Evolutionary conservation across 2,888 invertebrate species (phyloP).

Genomic region (Polydrusus tereticollis): DNA sequence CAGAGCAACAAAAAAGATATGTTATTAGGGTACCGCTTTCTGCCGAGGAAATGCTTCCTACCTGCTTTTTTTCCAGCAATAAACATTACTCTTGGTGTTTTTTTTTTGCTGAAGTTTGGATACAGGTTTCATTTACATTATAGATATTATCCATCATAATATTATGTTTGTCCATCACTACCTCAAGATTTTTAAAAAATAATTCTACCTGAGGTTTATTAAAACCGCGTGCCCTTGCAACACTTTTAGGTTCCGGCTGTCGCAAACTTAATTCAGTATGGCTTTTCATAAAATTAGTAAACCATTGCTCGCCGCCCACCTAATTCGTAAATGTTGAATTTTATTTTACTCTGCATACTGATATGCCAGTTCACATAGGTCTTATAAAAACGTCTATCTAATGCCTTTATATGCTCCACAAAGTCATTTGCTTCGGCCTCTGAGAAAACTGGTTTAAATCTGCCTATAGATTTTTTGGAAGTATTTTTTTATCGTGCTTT

Average conservation of each 20-base stretch:
- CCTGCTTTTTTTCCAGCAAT: constrained; percentile 18
- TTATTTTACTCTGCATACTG: constrained; percentile 28
- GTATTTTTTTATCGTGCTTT: not conserved
- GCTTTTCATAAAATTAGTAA: constrained; percentile 20
- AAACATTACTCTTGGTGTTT: constrained; percentile 9
- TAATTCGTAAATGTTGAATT: constrained; percentile 19
- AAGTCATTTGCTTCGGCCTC: too few species aligned
- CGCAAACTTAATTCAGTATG: constrained; percentile 25
- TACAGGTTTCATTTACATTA: constrained; percentile 23
- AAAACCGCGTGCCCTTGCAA: constrained; percentile 26
- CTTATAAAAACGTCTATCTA: too few species aligned
- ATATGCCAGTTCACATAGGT: too few species aligned
- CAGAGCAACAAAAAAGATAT: constrained; percentile 24
- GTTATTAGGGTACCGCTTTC: constrained; percentile 19
- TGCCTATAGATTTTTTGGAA: too few species aligned
- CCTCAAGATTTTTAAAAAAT: constrained; percentile 29
- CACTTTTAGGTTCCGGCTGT: constrained; percentile 36
- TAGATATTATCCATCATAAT: too few species aligned
- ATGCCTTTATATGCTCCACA: too few species aligned
- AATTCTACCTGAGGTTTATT: too few species aligned
- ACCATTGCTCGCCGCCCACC: constrained; percentile 13
- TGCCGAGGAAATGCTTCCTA: constrained; percentile 19
- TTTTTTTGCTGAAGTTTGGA: constrained; percentile 30
- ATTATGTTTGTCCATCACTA: constrained; percentile 2
- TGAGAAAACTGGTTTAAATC: too few species aligned